These are phyloP conservation scores for Podocnemis expansa DNA, from an alignment of 2,113 vertebrate genomes.

Conservation along the genomic window DNA sequence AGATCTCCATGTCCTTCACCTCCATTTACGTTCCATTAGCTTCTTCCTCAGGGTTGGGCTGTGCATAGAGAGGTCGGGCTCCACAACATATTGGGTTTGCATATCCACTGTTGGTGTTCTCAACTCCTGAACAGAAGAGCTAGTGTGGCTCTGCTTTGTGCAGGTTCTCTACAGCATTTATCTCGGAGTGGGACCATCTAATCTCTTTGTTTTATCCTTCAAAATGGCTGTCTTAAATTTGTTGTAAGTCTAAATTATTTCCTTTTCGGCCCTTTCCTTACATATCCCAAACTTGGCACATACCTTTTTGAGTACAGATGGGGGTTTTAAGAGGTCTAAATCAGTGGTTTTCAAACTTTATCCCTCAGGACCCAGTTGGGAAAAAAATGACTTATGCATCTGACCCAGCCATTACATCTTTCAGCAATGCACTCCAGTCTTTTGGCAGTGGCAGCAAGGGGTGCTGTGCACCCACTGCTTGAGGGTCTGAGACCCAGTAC, in stretches of 20 bases:
- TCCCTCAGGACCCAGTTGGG: no score
- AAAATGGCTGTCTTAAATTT: not conserved
- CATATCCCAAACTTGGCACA: not conserved
- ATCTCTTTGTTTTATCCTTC: not conserved
- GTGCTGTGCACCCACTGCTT: no score
- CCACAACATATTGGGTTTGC: not conserved
- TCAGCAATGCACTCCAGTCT: no score
- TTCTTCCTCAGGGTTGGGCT: not conserved
- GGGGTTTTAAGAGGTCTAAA: no score
- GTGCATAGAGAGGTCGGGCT: not conserved
- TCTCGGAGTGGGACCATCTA: not conserved
- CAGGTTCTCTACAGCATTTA: not conserved
- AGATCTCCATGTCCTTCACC: not conserved
- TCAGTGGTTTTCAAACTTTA: no score
- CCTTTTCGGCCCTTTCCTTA: not conserved
- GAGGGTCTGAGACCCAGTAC: no score
- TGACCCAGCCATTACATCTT: no score
- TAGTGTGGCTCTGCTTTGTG: not conserved
- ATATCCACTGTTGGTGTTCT: not conserved
- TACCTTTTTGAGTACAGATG: no score
- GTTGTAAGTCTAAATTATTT: not conserved
- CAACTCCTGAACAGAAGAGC: not conserved
- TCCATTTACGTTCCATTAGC: not conserved
- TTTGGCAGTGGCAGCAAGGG: no score
- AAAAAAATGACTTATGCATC: no score